Conservation (phyloP, 2,797 vertebrate genomes). For the Mus spretus region DNA sequence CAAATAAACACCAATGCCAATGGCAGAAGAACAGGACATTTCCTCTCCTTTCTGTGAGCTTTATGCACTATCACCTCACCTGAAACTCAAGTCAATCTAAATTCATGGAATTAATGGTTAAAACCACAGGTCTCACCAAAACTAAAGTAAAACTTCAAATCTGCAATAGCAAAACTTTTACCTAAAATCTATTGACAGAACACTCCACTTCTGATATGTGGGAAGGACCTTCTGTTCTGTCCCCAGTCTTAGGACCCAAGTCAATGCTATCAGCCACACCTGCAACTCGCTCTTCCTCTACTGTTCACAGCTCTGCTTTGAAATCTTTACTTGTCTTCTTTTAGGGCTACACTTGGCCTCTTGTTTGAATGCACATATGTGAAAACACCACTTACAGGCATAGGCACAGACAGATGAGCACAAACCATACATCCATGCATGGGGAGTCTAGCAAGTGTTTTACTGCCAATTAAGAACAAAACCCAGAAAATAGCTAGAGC, state of each 20-base stretch:
- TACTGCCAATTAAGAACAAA: neutral
- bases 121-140: neutral
- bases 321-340: neutral
- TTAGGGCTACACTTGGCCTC: neutral
- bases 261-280: neutral
- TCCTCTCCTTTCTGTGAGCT: neutral
- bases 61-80: neutral
- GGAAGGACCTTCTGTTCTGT: neutral
- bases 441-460: neutral
- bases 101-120: neutral
- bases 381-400: neutral
- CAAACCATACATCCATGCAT: neutral
- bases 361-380: neutral
- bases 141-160: neutral
- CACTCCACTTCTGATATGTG: neutral
- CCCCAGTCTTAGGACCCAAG: neutral
- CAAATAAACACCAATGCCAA: neutral
- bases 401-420: neutral
- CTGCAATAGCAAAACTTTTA: neutral
- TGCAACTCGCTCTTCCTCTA: neutral
- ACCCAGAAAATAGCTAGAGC: neutral
- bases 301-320: neutral
- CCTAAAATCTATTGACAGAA: conserved; percentile 6
- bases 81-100: neutral
- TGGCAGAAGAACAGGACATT: neutral